A percentile compares a stretch with the other conserved stretches of the same genome.
These are phyloP conservation scores for Barnardius zonarius DNA, from an alignment of 2,113 vertebrate species.

Conservation along the genomic window DNA sequence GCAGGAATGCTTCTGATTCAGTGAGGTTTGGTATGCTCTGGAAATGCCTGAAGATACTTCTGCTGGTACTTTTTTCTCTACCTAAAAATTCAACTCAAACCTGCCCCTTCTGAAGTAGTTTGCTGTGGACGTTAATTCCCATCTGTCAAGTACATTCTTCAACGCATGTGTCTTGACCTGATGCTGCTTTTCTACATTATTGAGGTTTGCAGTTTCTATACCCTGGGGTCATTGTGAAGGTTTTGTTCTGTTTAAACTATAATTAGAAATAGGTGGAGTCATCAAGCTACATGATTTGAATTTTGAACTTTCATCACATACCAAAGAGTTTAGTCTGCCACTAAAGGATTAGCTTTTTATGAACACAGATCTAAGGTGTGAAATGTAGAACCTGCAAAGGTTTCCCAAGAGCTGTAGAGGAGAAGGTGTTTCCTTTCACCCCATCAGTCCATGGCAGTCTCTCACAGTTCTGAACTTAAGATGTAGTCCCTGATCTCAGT, in stretches of 20 bases:
- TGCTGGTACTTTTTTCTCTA: neutral
- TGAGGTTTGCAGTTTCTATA: neutral
- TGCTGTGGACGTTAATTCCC: neutral
- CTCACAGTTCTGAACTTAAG: neutral
- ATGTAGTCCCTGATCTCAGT: neutral
- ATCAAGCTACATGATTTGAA: neutral
- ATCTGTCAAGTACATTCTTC: neutral
- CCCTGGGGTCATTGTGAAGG: neutral
- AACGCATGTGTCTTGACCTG: neutral
- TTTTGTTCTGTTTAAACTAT: conserved; percentile 2
- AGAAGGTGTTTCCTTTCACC: neutral
- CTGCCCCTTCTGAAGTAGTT: neutral
- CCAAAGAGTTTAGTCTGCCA: neutral
- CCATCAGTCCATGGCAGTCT: neutral
- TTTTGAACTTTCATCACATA: neutral
- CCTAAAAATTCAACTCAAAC: neutral
- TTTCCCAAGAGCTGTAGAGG: neutral
- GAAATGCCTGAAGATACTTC: neutral
- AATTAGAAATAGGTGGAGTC: neutral
- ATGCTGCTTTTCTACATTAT: neutral
- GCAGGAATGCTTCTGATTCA: neutral
- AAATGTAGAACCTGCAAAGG: neutral
- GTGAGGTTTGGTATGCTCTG: neutral
- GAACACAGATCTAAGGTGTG: neutral
- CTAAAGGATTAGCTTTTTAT: neutral